These are phyloP conservation scores for Nicator chloris DNA, from an alignment of 2,113 vertebrate genomes.

Conservation along the genomic window DNA sequence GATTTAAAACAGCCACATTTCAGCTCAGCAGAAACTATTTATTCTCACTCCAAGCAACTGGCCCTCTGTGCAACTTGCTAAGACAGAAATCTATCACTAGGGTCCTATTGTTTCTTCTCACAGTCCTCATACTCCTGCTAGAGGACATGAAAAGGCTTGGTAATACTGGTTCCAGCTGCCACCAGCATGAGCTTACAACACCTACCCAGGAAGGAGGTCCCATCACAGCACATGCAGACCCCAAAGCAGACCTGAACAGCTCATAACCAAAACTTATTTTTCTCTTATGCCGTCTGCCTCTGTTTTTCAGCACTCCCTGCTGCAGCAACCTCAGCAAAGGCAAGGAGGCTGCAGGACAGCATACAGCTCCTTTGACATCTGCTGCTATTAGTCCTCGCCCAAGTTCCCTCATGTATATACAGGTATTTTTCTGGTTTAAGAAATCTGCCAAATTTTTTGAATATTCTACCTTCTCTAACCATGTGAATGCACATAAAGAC, in stretches of 20 bases:
- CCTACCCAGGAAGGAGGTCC: neutral
- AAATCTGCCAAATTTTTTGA: neutral
- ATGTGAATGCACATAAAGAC: neutral
- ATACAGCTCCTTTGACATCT: neutral
- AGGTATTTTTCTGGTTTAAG: neutral
- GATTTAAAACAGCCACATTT: neutral
- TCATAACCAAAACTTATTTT: neutral
- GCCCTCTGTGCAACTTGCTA: neutral
- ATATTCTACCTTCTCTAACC: neutral
- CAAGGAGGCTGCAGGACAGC: neutral
- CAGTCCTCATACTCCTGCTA: neutral
- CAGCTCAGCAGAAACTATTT: neutral
- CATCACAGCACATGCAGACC: accelerated
- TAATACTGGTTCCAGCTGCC: neutral
- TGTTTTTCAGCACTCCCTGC: neutral
- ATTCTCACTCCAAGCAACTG: neutral
- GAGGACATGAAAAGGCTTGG: neutral
- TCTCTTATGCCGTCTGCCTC: neutral
- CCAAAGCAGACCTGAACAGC: neutral
- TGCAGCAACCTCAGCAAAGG: neutral
- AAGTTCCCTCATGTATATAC: neutral
- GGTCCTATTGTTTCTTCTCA: neutral
- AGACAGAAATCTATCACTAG: neutral
- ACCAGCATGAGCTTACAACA: neutral
- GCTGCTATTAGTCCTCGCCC: neutral